These are phyloP conservation scores for Bradypus variegatus DNA, from an alignment of 2,797 vertebrate species.

Conservation along the genomic window DNA sequence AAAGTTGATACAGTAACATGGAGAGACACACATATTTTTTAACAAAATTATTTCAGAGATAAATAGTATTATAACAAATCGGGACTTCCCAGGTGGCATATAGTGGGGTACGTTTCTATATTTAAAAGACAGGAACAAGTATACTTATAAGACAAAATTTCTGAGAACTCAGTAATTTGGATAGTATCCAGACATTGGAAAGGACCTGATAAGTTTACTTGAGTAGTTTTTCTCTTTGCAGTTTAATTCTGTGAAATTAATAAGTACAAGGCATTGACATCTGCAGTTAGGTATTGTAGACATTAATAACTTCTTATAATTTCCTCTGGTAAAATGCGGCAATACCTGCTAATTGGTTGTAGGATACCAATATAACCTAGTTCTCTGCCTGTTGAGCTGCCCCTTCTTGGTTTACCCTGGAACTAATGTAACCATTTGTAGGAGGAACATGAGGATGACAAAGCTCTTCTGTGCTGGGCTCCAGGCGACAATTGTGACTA, in stretches of 20 bases:
- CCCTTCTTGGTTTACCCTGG: not conserved
- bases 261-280: not conserved
- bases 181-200: not conserved
- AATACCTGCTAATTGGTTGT: not conserved
- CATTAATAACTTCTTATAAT: not conserved
- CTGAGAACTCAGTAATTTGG: not conserved
- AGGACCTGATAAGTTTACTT: not conserved
- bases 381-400: not conserved
- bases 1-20: not conserved
- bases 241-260: not conserved
- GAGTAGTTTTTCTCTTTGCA: not conserved
- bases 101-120: not conserved
- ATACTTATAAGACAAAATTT: not conserved
- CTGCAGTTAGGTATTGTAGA: not conserved
- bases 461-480: not conserved
- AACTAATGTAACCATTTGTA: not conserved
- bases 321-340: not conserved
- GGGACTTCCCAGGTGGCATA: not conserved
- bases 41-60: not conserved
- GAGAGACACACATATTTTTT: not conserved
- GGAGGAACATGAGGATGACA: not conserved
- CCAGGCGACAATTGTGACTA: not conserved
- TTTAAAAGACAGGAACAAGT: not conserved
- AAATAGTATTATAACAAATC: not conserved
- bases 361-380: not conserved